Evolutionary conservation across 2,888 invertebrate species (phyloP).

Genomic region (Saturnia japonica): DNA sequence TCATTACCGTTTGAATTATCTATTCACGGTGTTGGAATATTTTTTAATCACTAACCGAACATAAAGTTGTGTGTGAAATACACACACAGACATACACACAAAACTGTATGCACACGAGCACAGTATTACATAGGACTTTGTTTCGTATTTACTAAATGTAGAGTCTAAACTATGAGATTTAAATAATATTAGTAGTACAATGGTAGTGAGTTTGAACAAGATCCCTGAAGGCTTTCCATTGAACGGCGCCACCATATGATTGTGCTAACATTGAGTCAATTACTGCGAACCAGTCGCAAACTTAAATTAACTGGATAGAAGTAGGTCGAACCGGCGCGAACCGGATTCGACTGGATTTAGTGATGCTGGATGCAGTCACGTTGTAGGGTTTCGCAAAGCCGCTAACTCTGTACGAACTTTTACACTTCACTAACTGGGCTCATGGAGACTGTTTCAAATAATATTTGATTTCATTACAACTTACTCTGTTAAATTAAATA

Average conservation of each 20-base stretch:
- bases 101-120: neutral
- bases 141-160: neutral
- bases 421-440: neutral
- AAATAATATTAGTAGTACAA: constrained; percentile 6
- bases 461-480: too few relatives aligned
- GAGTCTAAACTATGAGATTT: neutral
- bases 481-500: too few relatives aligned
- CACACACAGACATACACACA: neutral
- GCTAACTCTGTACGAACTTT: neutral
- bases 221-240: constrained; percentile 23
- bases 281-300: constrained; percentile 41
- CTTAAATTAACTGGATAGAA: constrained; percentile 50
- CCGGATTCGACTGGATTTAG: neutral
- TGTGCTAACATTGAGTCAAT: constrained; percentile 46
- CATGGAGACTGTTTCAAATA: neutral
- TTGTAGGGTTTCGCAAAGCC: neutral
- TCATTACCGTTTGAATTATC: neutral
- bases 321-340: neutral
- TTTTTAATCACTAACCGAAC: neutral
- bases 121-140: neutral
- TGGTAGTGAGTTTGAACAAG: neutral
- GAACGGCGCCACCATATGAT: constrained; percentile 41
- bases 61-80: too few relatives aligned
- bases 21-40: neutral
- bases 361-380: neutral